phyloP scores from a whole-genome alignment of 2,113 vertebrate genomes.

The Pachycephala philippinensis region DNA sequence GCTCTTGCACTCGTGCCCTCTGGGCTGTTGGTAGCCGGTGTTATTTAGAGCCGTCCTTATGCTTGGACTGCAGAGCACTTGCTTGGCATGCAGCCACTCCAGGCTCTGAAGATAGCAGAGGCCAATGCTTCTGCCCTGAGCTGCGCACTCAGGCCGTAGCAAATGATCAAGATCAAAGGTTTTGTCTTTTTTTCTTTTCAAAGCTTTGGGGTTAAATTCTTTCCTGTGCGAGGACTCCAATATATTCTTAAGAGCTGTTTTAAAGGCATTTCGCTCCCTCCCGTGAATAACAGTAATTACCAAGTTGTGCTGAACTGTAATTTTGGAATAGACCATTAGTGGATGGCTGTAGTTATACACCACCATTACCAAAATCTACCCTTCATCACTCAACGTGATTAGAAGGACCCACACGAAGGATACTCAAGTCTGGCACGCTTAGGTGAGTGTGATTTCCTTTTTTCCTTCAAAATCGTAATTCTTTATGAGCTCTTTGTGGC shows the following conservation, averaged over 20 bases:
- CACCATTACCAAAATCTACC: neutral
- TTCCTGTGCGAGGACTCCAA: neutral
- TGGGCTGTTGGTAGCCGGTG: neutral
- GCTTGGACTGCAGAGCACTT: conserved; percentile 5
- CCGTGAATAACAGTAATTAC: neutral
- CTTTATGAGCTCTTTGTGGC: neutral
- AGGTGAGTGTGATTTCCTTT: neutral
- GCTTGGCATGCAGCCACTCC: conserved; percentile 23
- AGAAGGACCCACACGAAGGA: neutral
- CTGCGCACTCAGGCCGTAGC: neutral
- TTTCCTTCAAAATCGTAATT: neutral
- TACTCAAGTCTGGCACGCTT: neutral
- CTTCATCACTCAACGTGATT: neutral
- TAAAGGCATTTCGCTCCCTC: neutral
- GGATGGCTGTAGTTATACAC: neutral
- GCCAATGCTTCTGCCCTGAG: conserved; percentile 15
- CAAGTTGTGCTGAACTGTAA: neutral
- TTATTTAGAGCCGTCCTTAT: conserved; percentile 18
- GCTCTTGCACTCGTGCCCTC: conserved; percentile 8
- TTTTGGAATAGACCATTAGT: neutral
- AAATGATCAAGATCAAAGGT: conserved; percentile 25
- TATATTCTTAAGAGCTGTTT: neutral
- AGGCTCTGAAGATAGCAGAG: conserved; percentile 12
- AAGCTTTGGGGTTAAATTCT: neutral
- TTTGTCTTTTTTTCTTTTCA: neutral